Evolutionary conservation across 2,888 invertebrate species (phyloP).

Genomic region (Leptinotarsa rubiginosa): DNA sequence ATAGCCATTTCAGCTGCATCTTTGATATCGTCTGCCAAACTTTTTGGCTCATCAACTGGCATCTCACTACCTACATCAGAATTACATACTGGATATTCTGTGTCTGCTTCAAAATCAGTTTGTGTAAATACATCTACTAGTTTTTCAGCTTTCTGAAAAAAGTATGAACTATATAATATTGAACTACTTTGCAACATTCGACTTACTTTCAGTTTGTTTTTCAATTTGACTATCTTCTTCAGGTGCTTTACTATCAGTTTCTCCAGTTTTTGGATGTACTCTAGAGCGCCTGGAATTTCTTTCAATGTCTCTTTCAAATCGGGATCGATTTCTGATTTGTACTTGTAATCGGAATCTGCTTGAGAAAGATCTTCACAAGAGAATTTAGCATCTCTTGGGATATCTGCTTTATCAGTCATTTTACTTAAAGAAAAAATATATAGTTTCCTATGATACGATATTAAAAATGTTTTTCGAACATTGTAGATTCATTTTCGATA

Average conservation of each 20-base stretch:
- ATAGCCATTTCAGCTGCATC: slow-evolving; percentile 81
- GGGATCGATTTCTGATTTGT: slow-evolving; percentile 46
- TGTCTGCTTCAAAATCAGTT: slow-evolving; percentile 7
- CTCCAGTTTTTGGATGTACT: slow-evolving; percentile 71
- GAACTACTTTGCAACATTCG: not conserved
- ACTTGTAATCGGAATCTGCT: slow-evolving; percentile 18
- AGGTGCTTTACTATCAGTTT: slow-evolving; percentile 71
- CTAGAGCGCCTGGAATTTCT: slow-evolving; percentile 72
- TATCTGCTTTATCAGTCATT: not conserved
- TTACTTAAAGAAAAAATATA: not conserved
- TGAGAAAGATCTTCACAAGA: slow-evolving; percentile 25
- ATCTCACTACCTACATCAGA: slow-evolving; percentile 47
- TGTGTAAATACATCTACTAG: slow-evolving; percentile 52
- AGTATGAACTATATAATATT: slow-evolving; percentile 17
- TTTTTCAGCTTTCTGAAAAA: slow-evolving; percentile 38
- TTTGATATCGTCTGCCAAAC: slow-evolving; percentile 81
- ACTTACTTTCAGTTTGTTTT: slow-evolving; percentile 66
- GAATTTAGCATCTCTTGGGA: not conserved
- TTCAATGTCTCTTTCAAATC: slow-evolving; percentile 64
- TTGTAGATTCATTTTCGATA: too few species aligned
- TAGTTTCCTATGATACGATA: not conserved
- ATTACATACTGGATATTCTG: slow-evolving; percentile 2
- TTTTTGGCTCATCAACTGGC: slow-evolving; percentile 54
- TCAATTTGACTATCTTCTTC: slow-evolving; percentile 71
- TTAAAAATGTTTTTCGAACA: too few species aligned